Percentiles rank a stretch among this genome's conserved stretches.
Evolutionary conservation across 92 coral and sea anemone species (phyloP).

Genomic region (Paramuricea clavata): DNA sequence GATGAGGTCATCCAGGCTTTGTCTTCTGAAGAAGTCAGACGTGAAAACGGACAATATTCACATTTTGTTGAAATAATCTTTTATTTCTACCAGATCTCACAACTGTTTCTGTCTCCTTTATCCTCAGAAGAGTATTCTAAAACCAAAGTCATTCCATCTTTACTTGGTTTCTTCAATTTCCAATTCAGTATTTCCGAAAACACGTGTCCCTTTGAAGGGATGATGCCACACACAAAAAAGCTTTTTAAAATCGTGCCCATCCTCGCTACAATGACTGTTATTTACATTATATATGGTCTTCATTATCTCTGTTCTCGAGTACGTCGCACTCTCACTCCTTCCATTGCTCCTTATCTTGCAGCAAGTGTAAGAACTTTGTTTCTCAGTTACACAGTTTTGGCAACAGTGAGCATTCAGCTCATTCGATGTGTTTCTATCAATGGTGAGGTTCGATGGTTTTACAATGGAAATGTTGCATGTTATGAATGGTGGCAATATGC

Average conservation of each 20-base stretch:
- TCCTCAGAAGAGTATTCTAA: constrained; percentile 31
- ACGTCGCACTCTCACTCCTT: constrained; percentile 33
- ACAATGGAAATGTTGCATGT: constrained; percentile 71
- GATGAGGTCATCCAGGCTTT: background rate
- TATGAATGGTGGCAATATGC: constrained; percentile 85
- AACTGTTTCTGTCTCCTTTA: constrained; percentile 65
- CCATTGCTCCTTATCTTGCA: constrained; percentile 65
- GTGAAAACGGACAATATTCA: constrained; percentile 7
- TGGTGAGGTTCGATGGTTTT: constrained; percentile 71
- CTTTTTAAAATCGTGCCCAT: constrained; percentile 55
- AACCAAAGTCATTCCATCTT: constrained; percentile 54
- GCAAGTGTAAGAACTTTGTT: constrained; percentile 83
- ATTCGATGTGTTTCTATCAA: constrained; percentile 74
- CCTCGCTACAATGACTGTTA: constrained; percentile 40
- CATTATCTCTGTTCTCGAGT: constrained; percentile 36
- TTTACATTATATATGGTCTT: constrained; percentile 42
- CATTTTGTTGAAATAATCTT: constrained; percentile 77
- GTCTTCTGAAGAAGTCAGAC: constrained; percentile 17
- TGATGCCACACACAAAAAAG: constrained; percentile 64
- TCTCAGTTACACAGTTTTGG: constrained; percentile 83
- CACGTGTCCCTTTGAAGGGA: constrained; percentile 35
- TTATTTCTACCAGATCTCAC: constrained; percentile 83
- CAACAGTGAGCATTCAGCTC: constrained; percentile 71
- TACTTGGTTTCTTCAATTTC: constrained; percentile 78
- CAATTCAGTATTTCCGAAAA: background rate